Conservation (phyloP, 2,797 vertebrate genomes). For the Streptopelia turtur region DNA sequence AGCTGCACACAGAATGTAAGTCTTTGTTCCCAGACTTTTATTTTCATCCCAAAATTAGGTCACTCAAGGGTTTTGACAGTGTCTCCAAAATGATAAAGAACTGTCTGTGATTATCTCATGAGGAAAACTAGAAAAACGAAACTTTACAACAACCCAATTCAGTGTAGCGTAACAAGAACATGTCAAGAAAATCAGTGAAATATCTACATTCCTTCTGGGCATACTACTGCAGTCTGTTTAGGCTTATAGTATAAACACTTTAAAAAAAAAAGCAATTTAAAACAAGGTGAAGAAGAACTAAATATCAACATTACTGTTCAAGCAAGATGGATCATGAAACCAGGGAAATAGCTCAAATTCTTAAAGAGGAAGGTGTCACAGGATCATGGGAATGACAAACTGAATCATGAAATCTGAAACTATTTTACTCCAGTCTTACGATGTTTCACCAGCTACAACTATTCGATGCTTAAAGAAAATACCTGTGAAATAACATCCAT, state of each 20-base stretch:
- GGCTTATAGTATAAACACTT: background rate
- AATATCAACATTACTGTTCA: background rate
- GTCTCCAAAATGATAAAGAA: background rate
- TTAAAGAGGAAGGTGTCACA: background rate
- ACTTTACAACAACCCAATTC: background rate
- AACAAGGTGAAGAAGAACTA: background rate
- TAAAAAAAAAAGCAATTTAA: background rate
- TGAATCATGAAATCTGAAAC: background rate
- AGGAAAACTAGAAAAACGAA: background rate
- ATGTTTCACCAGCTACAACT: background rate
- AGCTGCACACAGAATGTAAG: background rate
- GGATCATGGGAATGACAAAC: background rate
- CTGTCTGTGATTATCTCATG: background rate
- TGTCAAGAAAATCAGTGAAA: background rate
- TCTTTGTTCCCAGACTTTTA: background rate
- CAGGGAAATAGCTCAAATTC: background rate
- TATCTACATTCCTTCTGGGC: background rate
- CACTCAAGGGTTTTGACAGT: background rate
- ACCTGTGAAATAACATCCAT: background rate
- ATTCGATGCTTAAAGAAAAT: background rate
- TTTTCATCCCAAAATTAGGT: background rate
- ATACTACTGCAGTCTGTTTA: background rate
- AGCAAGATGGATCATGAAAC: background rate
- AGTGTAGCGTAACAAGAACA: background rate
- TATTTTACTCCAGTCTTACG: background rate